Conservation (phyloP, 1,140 invertebrate species). For the Neodiprion fabricii region DNA sequence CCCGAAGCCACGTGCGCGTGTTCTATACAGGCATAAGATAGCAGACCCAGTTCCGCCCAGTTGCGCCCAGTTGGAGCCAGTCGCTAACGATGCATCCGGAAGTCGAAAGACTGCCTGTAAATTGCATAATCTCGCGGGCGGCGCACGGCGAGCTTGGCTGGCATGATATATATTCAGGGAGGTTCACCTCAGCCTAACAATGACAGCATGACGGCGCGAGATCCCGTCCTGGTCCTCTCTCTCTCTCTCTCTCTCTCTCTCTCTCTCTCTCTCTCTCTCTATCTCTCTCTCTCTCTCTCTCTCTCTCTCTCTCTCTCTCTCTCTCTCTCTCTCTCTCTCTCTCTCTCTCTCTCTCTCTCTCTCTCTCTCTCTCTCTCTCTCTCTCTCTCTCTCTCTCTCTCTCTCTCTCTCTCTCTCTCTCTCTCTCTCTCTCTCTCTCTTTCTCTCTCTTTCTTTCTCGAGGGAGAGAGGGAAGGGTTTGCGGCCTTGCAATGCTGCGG, state of each 20-base stretch:
- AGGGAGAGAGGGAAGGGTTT: slow-evolving; percentile 17
- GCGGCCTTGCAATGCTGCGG: slow-evolving; percentile 57
- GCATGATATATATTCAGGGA: background rate
- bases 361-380: slow-evolving; percentile 18
- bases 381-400: slow-evolving; percentile 23
- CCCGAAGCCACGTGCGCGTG: slow-evolving; percentile 1
- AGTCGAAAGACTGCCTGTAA: slow-evolving; percentile 3
- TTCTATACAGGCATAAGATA: background rate
- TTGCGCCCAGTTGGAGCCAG: slow-evolving; percentile 4
- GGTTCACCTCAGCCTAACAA: slow-evolving; percentile 40
- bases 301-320: slow-evolving; percentile 26
- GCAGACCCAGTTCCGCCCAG: slow-evolving; percentile 3
- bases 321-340: slow-evolving; percentile 23
- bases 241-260: slow-evolving; percentile 22
- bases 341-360: slow-evolving; percentile 23
- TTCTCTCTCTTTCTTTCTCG: background rate
- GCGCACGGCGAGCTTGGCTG: background rate
- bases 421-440: slow-evolving; percentile 19
- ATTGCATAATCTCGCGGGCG: slow-evolving; percentile 6
- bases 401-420: slow-evolving; percentile 24
- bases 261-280: background rate
- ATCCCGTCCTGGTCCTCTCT: slow-evolving; percentile 23
- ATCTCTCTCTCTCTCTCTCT: slow-evolving; percentile 25
- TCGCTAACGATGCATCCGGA: slow-evolving; percentile 2
- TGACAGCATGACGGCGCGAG: slow-evolving; percentile 36